Evolutionary conservation across 2,797 vertebrate genomes (phyloP).

Genomic region (Amniataba percoides): DNA sequence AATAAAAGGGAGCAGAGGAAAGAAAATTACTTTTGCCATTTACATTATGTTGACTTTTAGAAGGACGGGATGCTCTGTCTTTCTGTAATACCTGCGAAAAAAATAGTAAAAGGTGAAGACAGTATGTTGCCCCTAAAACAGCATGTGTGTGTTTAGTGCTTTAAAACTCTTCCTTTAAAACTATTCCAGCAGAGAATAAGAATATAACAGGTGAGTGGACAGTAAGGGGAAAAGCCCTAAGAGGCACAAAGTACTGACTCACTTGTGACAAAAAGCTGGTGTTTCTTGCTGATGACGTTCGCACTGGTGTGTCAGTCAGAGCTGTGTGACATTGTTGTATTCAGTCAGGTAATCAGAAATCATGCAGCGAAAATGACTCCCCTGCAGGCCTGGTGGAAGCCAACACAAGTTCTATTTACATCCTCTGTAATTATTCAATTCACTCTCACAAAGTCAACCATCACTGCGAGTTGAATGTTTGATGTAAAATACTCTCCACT

Average conservation of each 20-base stretch:
- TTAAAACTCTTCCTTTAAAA: not conserved
- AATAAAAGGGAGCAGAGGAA: not conserved
- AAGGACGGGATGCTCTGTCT: not conserved
- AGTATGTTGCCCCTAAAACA: not conserved
- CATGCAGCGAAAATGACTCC: slow-evolving; percentile 71
- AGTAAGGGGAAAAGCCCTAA: not conserved
- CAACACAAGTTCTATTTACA: slow-evolving; percentile 74
- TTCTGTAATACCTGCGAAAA: not conserved
- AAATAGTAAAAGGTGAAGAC: not conserved
- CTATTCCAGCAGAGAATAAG: slow-evolving; percentile 1
- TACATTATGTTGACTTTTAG: not conserved
- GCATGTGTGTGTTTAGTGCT: not conserved
- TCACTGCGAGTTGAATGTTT: slow-evolving; percentile 27
- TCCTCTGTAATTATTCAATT: slow-evolving; percentile 77
- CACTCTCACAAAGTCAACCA: slow-evolving; percentile 50
- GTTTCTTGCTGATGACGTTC: not conserved
- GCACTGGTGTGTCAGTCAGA: slow-evolving; percentile 44
- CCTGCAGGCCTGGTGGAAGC: slow-evolving; percentile 53
- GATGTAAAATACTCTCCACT: slow-evolving; percentile 15
- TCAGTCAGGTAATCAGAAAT: slow-evolving; percentile 76
- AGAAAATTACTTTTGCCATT: not conserved
- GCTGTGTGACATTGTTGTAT: slow-evolving; percentile 45
- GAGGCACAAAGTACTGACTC: slow-evolving; percentile 5
- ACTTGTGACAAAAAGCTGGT: not conserved
- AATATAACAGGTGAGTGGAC: not conserved